These are phyloP conservation scores for Lipophrys pholis DNA, from an alignment of 2,113 vertebrate species.

Conservation along the genomic window DNA sequence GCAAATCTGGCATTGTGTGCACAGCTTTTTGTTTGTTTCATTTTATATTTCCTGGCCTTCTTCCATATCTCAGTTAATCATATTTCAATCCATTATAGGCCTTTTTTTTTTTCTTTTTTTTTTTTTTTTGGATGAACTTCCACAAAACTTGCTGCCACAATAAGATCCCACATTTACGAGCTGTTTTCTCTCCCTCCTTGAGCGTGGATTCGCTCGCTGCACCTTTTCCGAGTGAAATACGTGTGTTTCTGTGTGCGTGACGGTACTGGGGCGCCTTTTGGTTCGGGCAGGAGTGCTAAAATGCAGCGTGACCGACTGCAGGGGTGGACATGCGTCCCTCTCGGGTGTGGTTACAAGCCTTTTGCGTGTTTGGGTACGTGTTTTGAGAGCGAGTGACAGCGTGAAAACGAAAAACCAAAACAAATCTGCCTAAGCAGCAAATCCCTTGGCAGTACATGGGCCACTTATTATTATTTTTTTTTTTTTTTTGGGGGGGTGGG, in stretches of 20 bases:
- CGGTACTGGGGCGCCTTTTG: constrained; percentile 68
- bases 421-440: constrained; percentile 74
- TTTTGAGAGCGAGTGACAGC: constrained; percentile 50
- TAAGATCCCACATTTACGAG: constrained; percentile 55
- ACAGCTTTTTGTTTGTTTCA: constrained; percentile 65
- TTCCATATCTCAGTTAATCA: constrained; percentile 51
- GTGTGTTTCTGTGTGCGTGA: constrained; percentile 29
- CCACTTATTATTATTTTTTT: constrained; percentile 55
- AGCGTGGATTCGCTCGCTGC: constrained; percentile 45
- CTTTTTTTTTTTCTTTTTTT: constrained; percentile 23
- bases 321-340: constrained; percentile 68
- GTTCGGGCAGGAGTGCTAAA: constrained; percentile 65
- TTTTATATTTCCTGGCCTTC: constrained; percentile 56
- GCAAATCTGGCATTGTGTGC: constrained; percentile 74
- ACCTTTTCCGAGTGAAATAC: constrained; percentile 46
- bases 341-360: constrained; percentile 83
- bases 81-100: neutral
- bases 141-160: constrained; percentile 56
- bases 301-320: constrained; percentile 70
- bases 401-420: constrained; percentile 81
- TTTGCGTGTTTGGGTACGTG: constrained; percentile 50
- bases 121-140: constrained; percentile 32
- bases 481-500: constrained; percentile 31
- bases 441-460: constrained; percentile 70
- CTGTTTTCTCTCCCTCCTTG: constrained; percentile 58